phyloP scores from a whole-genome alignment of 2,113 vertebrate genomes.

The Astatotilapia flaviijosephi region DNA sequence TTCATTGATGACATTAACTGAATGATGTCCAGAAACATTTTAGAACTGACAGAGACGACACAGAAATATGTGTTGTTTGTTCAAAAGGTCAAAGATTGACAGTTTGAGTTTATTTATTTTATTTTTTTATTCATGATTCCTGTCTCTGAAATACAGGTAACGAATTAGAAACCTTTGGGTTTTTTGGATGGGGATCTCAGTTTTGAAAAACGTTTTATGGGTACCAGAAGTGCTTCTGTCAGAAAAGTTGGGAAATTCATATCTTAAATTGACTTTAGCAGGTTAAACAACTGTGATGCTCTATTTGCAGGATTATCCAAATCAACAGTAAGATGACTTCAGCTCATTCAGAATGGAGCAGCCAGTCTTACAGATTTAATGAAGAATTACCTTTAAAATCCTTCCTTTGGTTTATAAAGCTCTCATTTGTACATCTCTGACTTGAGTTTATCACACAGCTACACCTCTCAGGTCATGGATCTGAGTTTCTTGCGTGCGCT shows the following conservation, averaged over 20 bases:
- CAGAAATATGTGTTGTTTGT: neutral
- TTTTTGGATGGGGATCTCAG: neutral
- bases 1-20: neutral
- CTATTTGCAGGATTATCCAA: neutral
- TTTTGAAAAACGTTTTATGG: neutral
- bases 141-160: neutral
- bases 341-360: neutral
- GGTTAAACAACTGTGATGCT: neutral
- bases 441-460: neutral
- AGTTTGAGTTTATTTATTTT: rapidly evolving
- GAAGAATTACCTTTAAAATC: neutral
- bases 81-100: rapidly evolving
- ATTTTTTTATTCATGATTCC: neutral
- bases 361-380: neutral
- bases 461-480: neutral
- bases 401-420: neutral
- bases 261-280: neutral
- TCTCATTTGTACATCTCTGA: neutral
- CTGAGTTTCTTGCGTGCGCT: rapidly evolving
- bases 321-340: neutral
- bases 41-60: neutral
- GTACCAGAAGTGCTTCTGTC: neutral
- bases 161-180: rapidly evolving
- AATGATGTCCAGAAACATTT: neutral
- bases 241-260: neutral